Percentiles rank a stretch among this genome's conserved stretches.
Evolutionary conservation across 2,888 invertebrate species (phyloP).

Genomic region (Selenia dentaria): DNA sequence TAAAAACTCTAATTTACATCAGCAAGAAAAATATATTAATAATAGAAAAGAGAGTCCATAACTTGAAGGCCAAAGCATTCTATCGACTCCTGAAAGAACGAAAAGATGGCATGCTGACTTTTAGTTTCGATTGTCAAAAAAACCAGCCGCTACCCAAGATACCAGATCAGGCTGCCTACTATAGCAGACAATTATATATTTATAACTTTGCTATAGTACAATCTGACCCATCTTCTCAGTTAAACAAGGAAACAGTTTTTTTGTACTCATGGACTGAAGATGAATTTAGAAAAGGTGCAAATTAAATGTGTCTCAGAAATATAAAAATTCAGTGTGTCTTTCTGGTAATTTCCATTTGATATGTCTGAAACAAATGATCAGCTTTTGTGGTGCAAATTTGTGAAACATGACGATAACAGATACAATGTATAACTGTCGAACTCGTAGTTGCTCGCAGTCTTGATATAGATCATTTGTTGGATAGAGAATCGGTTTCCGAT

Average conservation of each 20-base stretch:
- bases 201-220: not conserved
- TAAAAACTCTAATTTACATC: no score
- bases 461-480: no score
- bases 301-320: not conserved
- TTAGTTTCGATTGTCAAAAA: slow-evolving; percentile 35
- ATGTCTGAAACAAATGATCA: no score
- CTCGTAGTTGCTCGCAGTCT: no score
- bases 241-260: not conserved
- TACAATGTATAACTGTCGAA: no score
- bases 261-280: not conserved
- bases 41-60: slow-evolving; percentile 32
- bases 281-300: not conserved
- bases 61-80: slow-evolving; percentile 34
- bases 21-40: slow-evolving; percentile 6
- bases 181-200: slow-evolving; percentile 10
- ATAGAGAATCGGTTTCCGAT: no score
- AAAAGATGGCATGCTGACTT: slow-evolving; percentile 5
- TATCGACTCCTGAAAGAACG: slow-evolving; percentile 30
- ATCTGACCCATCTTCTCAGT: not conserved
- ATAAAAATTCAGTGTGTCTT: no score
- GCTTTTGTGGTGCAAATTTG: no score
- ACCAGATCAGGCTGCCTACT: slow-evolving; percentile 31
- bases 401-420: no score
- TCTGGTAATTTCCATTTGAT: no score
- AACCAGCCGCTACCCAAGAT: slow-evolving; percentile 29